These are phyloP conservation scores for Venusia cambrica DNA, from an alignment of 2,888 invertebrate species.

Conservation along the genomic window DNA sequence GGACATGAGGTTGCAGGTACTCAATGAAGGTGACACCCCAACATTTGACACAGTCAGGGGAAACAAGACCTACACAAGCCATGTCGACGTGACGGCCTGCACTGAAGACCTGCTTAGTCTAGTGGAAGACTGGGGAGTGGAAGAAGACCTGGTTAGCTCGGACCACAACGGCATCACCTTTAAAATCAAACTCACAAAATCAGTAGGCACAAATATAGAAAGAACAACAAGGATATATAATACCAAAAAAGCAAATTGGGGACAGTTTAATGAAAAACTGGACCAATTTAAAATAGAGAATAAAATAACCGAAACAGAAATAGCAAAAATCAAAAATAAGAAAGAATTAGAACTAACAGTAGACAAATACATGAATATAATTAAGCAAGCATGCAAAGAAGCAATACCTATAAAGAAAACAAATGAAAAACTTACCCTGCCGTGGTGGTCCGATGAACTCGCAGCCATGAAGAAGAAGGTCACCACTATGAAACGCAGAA, in stretches of 20 bases:
- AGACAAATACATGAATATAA: slow-evolving; percentile 1
- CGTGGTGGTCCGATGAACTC: slow-evolving; percentile 17
- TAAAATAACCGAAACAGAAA: slow-evolving; percentile 6
- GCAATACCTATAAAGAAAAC: slow-evolving; percentile 9
- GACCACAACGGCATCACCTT: slow-evolving; percentile 32
- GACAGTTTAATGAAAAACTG: slow-evolving; percentile 16
- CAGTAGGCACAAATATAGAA: slow-evolving; percentile 5
- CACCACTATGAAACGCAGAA: slow-evolving; percentile 6
- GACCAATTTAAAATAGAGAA: slow-evolving; percentile 8
- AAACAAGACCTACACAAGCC: too few relatives aligned
- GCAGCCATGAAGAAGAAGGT: slow-evolving; percentile 1
- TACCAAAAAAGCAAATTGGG: slow-evolving; percentile 13
- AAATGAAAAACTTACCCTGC: slow-evolving; percentile 8
- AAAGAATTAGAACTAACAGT: slow-evolving; percentile 2
- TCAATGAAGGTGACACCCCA: slow-evolving; percentile 35
- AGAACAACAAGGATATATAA: slow-evolving; percentile 16
- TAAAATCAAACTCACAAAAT: slow-evolving; percentile 13
- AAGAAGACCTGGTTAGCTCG: slow-evolving; percentile 19
- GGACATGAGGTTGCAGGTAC: slow-evolving; percentile 23
- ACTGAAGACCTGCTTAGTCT: slow-evolving; percentile 12
- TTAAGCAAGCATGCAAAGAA: slow-evolving; percentile 4
- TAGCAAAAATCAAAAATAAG: slow-evolving; percentile 10
- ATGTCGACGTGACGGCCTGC: slow-evolving; percentile 27
- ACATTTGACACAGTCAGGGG: too few relatives aligned
- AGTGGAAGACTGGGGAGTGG: too few relatives aligned